Evolutionary conservation across 1,140 invertebrate genomes (phyloP), one percentile per base, ranked within the genome.

Genomic region (Portunus trituberculatus): DNA sequence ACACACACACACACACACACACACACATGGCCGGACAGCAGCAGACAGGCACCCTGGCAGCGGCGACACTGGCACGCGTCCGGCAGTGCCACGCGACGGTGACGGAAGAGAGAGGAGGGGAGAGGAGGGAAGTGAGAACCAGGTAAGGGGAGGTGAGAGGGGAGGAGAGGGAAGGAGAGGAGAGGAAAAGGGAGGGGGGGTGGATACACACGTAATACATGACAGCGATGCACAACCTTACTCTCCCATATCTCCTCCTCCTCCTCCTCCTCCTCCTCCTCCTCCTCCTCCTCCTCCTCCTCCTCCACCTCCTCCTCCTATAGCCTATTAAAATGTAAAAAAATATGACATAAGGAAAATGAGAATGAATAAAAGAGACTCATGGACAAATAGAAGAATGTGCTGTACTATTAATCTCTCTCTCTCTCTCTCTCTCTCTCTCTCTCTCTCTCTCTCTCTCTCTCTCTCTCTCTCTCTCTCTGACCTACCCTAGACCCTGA

Each of bases 161-260:
- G 12, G 0, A 39, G 32, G 32, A 2, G 32, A 28, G 83, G 32
- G n/a, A 86, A 28, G 3, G 32, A 96, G 90, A 96, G 29, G 95
- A 88, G 89, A 90, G 96, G 46, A 91, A 96, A 96, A 32, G 84
- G 89, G 25, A 92, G 39, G 67, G n/a, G 88, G 84, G 29, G 29
- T 29, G 97, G 96, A 97, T 97, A 91, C 32, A 31, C 67, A 76
- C 67, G 67, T 76, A 76, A 76, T 76, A 76, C 67, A 76, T 76
- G 25, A 76, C 67, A 76, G 1, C 16, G 12, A 59, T 12, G 52
- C 52, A 59, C 52, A 20, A 2, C 52, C 10, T 20, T 59, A 12
- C 52, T 20, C 67, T 20, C 12, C 67, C 67, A 59, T n/a, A 1
- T n/a, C 67, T 7, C 67, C n/a, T 76, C 67, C 67, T n/a, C 67